phyloP scores from a whole-genome alignment of 2,888 invertebrate genomes.

The Hedychridium roseum region DNA sequence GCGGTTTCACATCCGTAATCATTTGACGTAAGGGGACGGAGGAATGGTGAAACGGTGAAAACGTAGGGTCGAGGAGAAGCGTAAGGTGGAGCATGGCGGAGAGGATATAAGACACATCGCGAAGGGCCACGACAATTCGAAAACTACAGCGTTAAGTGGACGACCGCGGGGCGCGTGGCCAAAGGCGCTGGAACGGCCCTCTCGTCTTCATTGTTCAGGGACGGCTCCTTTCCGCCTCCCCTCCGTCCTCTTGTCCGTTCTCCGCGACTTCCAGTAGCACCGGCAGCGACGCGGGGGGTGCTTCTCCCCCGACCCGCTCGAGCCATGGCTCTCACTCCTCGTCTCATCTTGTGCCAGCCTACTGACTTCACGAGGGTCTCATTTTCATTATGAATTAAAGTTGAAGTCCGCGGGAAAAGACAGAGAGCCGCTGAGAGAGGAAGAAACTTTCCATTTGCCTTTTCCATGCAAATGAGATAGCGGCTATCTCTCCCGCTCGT shows the following conservation, averaged over 20 bases:
- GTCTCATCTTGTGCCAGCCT: conserved; percentile 51
- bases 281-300: conserved; percentile 16
- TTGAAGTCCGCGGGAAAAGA: conserved; percentile 39
- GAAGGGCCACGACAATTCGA: conserved; percentile 52
- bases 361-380: conserved; percentile 56
- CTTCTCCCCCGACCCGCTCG: conserved; percentile 25
- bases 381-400: conserved; percentile 61
- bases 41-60: too few species aligned
- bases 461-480: conserved; percentile 50
- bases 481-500: conserved; percentile 37
- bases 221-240: conserved; percentile 42
- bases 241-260: conserved; percentile 37
- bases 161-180: conserved; percentile 58
- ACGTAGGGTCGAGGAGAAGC: too few species aligned
- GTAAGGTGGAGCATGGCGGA: too few species aligned
- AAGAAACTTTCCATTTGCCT: conserved; percentile 51
- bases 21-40: too few species aligned
- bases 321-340: conserved; percentile 19
- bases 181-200: conserved; percentile 60
- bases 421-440: conserved; percentile 10
- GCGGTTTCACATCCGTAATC: not conserved
- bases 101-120: not conserved
- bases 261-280: not conserved
- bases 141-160: conserved; percentile 58
- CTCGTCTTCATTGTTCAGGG: conserved; percentile 60